Evolutionary conservation across 2,888 invertebrate species (phyloP), one percentile per base, ranked within the genome.

Genomic region (Sphaerophoria taeniata): DNA sequence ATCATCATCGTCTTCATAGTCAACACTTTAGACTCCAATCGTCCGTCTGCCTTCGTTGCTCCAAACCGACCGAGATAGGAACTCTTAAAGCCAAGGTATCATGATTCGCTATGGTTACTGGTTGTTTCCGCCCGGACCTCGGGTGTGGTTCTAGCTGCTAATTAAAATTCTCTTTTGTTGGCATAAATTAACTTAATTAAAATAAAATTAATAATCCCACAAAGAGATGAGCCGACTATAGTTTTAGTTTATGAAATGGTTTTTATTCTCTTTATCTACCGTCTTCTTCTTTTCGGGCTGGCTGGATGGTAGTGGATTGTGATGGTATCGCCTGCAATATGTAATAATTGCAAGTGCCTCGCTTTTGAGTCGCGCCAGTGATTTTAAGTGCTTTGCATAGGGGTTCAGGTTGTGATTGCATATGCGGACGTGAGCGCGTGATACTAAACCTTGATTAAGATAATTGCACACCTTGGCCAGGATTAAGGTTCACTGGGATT

Each of bases 121-220:
- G n/a, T n/a, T 63, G 47, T 14, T 63, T 33, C 34, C 39, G 51
- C 24, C 39, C 31, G 36, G n/a, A 34, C 65, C 67, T 61, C 55
- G 31, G 33, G 33, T 33, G 63, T 60, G 69, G 58, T 71, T 79
- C 58, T 56, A 63, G 71, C 39, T 71, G 79, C 70, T 84, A 84
- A 84, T 84, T 84, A 84, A 84, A 84, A 74, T 84, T 79, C 79
- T 71, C 78, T 74, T 84, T 84, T 79, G 83, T 79, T 84, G 65
- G 83, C 83, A 84, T 84, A 84, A 84, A 84, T 84, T 84, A 84
- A 79, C 60, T 84, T 84, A 74, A 84, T 84, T 84, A 84, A 79
- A 79, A 74, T 84, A 84, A 84, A 84, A 84, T 84, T 83, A 79
- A 84, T 84, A 84, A 75, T 79, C 74, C 69, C 31, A n/a, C 47